Evolutionary conservation across 2,113 vertebrate genomes (phyloP), one percentile per base, ranked within the genome.

Genomic region (Malurus alboscapulatus): DNA sequence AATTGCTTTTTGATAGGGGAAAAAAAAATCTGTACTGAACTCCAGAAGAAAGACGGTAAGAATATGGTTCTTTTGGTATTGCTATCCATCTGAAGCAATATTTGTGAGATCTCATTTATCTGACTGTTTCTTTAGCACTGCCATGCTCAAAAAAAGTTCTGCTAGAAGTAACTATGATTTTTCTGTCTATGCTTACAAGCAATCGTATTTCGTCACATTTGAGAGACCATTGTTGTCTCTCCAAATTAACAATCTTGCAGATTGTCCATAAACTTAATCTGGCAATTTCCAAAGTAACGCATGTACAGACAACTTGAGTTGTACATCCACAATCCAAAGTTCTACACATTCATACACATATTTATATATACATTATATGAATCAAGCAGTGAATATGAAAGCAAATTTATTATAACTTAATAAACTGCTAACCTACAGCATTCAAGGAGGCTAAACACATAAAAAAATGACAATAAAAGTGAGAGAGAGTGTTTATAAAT

Each of bases 291-390:
- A 72, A 87, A 87, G 9, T 13, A 42, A 53, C 54, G 25, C 57
- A 26, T 50, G 17, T 36, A 6, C 6, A 36, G 8, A 13, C 7
- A 84, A 44, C 38, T 54, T 32, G 6, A 2, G 5, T 47, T 92
- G 8, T 55, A 13, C 4, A 30, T 14, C 48, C 16, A 48, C 3
- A 32, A 27, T 38, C 10, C 7, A 63, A 67, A 79, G 54, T 26
- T 83, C 6, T 27, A 24, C 21, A 27, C 4, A 14, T 1, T 29
- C 1, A 27, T 1, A 51, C 3, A 24, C 2, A 32, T 9, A 20
- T 19, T 14, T 54, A 14, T 9, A 12, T 21, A 27, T n/a, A 21
- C 9, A 20, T 8, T n/a, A 45, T 27, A 59, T 15, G 3, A 91
- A 73, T 57, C 55, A 84, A 87, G 17, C 29, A 22, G 2, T 32